Conservation (phyloP, 2,113 vertebrate genomes). For the Dryoscopus gambensis region DNA sequence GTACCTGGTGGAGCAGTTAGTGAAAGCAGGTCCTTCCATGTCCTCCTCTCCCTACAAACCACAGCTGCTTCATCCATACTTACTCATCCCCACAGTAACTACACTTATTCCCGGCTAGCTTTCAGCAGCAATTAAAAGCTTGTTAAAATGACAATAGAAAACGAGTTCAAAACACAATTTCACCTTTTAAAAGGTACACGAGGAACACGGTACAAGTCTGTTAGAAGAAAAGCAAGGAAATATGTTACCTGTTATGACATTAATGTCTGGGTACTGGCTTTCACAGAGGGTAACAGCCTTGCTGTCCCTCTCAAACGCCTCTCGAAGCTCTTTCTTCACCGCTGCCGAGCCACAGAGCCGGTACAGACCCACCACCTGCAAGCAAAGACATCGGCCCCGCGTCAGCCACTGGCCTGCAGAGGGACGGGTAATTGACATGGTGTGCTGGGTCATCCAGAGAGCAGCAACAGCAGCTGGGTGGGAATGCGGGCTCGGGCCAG, state of each 20-base stretch:
- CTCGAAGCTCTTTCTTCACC: conserved; percentile 95
- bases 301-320: conserved; percentile 94
- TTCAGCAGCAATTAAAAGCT: not conserved
- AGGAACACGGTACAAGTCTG: accelerated
- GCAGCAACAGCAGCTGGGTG: not conserved
- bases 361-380: conserved; percentile 95
- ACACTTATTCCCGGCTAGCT: not conserved
- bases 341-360: conserved; percentile 94
- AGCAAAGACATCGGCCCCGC: not conserved
- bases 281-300: conserved; percentile 84
- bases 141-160: not conserved
- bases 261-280: conserved; percentile 92
- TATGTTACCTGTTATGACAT: conserved; percentile 96
- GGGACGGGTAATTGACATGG: accelerated
- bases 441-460: not conserved
- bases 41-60: not conserved
- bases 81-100: too few species aligned
- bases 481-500: accelerated
- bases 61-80: too few species aligned
- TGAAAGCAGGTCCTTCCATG: not conserved
- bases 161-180: not conserved
- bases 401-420: not conserved
- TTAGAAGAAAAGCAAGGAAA: not conserved
- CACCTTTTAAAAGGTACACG: not conserved
- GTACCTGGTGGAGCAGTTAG: not conserved